Base-by-base conservation (phyloP, 2,888 invertebrate species). In the Oscheius sp. region DNA sequence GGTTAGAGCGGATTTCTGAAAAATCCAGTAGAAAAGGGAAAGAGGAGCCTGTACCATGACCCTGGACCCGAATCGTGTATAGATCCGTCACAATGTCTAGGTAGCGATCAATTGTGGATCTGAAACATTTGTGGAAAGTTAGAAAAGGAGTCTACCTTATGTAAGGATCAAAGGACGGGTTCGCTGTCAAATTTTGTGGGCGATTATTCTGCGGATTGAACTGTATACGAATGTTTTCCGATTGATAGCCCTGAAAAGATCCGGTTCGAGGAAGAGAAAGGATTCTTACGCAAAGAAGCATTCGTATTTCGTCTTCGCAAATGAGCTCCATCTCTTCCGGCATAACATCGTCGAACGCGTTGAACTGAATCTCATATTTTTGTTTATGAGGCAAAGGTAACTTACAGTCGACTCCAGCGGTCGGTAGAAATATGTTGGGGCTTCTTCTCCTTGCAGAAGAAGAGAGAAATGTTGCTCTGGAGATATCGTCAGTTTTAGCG, bases 281-380 rank as follows among this genome's bases (percentile, higher is more conserved):
- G 33, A 35, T n/a, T n/a, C 63, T 63, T 47, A 63, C 70, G 21
- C 48, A 58, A 47, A 70, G 70, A 11, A 70, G 59, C 9, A 70
- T 21, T 5, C 58, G 70, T 57, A 70, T 70, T 47, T 70, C 70
- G 9, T 58, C 47, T 5, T 70, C 70, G 21, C 58, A 58, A n/a
- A 70, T 48, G 37, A 58, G 57, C n/a, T 70, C 70, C 70, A 48
- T 13, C 21, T 70, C 70, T 58, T 57, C 70, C n/a, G 70, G 70
- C 13, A 58, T 42, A 9, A 58, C 70, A 48, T 59, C 58, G 5
- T 70, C 70, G 35, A 70, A 70, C 42, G 58, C 29, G 21, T 55
- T 47, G 29, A 70, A 70, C 70, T 70, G 42, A 33, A 70, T 29
- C 37, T 29, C 1, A 4, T 35, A 33, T 33, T 1, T 21, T 13